Base-by-base conservation (phyloP, 2,797 vertebrate species). In the Vireo griseus region DNA sequence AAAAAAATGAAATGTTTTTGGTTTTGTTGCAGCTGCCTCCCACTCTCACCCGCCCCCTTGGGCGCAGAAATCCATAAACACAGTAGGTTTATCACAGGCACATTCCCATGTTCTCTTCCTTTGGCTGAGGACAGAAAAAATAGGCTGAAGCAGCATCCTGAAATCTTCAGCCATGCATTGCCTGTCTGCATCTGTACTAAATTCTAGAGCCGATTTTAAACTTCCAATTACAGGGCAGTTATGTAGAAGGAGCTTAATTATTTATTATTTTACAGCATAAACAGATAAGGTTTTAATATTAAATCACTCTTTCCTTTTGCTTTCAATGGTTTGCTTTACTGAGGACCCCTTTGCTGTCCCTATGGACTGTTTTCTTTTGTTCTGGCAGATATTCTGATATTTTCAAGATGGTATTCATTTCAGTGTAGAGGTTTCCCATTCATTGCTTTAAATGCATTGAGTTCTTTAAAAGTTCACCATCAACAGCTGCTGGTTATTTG, bases 391-490 rank as follows among this genome's bases (percentile, higher is more conserved):
- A 80, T 47, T 74, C 79, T 65, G 68, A 29, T 47, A 83, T n/a
- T 67, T 83, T 84, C 65, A 88, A 63, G 51, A 21, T 50, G 54
- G 7, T 90, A 84, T 88, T 55, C 86, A 93, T 94, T 78, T 78
- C 4, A 5, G 50, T 2, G 1, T 51, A 40, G 51, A 66, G 48
- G 65, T 66, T 95, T 84, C 75, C 51, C 50, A 44, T 72, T 73
- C 15, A 10, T 19, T 58, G 24, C 58, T 77, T 92, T 63, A 94
- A 91, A 68, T 12, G 57, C 52, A 63, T 59, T 58, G 40, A 92
- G 59, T 67, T 91, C 69, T 93, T 93, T 72, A 81, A 40, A 92
- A 96, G 61, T 81, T 94, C 47, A 45, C 40, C 54, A 61, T 45
- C 51, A 66, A 58, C 33, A 79, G 80, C 63, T 35, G 59, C 52